Percentiles rank a stretch among this genome's conserved stretches.
These are phyloP conservation scores for Podotricha telesiphe DNA, from an alignment of 2,888 invertebrate species.

Conservation along the genomic window DNA sequence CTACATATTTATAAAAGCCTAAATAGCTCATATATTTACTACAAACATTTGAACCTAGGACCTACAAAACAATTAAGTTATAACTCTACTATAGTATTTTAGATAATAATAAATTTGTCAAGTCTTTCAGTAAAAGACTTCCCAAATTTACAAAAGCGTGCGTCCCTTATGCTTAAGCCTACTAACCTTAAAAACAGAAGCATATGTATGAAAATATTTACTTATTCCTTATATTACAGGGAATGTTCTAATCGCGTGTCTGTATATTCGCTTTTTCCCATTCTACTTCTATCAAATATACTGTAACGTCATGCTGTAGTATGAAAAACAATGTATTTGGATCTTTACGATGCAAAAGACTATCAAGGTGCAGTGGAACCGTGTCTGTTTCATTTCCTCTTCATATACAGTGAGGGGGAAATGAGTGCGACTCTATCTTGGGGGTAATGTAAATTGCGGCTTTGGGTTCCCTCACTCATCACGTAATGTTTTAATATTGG, in stretches of 20 bases:
- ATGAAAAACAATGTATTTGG: background rate
- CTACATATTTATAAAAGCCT: too few relatives aligned
- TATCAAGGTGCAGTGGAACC: background rate
- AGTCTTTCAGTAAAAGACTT: too few relatives aligned
- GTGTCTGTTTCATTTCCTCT: too few relatives aligned
- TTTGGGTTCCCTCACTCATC: background rate
- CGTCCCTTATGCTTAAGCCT: background rate
- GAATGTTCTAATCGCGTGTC: constrained; percentile 15
- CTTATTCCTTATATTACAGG: background rate
- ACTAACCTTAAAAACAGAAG: constrained; percentile 4
- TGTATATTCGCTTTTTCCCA: constrained; percentile 3
- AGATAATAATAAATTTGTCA: too few relatives aligned
- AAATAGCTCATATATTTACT: background rate
- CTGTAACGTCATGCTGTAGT: constrained; percentile 2
- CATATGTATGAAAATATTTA: background rate
- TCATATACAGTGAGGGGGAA: too few relatives aligned
- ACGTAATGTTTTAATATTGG: too few relatives aligned
- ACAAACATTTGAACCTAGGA: background rate
- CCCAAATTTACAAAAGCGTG: background rate
- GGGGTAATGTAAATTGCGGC: background rate
- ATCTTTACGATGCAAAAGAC: background rate
- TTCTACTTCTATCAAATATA: constrained; percentile 2
- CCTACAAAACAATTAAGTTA: background rate
- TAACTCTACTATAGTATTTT: too few relatives aligned
- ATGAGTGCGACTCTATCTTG: too few relatives aligned